Base-by-base conservation (phyloP, 2,888 invertebrate species). In the Cheilosia urbana region DNA sequence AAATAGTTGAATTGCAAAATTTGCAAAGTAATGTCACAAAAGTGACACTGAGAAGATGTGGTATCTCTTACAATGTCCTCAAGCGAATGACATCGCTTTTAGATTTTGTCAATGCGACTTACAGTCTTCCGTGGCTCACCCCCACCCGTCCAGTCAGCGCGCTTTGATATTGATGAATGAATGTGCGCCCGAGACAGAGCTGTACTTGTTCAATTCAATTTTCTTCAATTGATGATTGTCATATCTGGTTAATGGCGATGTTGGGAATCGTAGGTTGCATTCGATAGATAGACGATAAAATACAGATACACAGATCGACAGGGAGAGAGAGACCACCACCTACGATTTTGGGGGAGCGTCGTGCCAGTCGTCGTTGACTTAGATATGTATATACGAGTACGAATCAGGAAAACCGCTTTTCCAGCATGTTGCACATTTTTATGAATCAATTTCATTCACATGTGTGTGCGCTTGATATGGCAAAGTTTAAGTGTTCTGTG, bases 391-490 rank as follows among this genome's bases (percentile, higher is more conserved):
- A 13, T 45, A 6, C 21, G 21, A 49, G 19, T 19, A 45, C 2
- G 30, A 30, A 30, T 30, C 21, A 57, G 19, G 17, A 51, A 42
- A 53, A 53, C 55, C 69, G 37, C 57, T 49, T 65, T 79, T 69
- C 47, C 17, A 69, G 40, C 42, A 40, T 47, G 55, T 40, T n/a
- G 69, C 58, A 40, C 51, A 65, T 13, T 13, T 71, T 82, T 77
- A 77, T 82, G 81, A 82, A 82, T 77, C 81, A 77, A 82, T 65
- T 60, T 53, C 81, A 82, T 82, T 82, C 81, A 82, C 71, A 53
- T 21, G 9, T 5, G 49, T 49, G 19, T 13, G 45, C 17, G 55
- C 53, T 77, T 19, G 58, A 2, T 30, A 30, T 58, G 53, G 65
- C 21, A 21, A 17, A 21, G 5, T 51, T 62, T 57, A 55, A 55